phyloP scores from a whole-genome alignment of 2,113 vertebrate species.

The Epinephelus moara region DNA sequence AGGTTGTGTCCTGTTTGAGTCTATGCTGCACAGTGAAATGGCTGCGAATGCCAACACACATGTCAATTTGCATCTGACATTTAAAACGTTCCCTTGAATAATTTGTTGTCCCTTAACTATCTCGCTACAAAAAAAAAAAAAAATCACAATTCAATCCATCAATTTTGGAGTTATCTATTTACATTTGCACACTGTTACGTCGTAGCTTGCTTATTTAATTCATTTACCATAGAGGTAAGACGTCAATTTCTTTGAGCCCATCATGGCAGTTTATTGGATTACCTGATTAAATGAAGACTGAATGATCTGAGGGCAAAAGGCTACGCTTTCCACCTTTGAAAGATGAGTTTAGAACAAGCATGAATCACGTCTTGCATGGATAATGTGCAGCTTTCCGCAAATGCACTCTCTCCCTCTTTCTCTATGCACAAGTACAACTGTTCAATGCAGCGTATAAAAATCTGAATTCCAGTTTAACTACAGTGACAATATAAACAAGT shows the following conservation, averaged over 20 bases:
- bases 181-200: constrained; percentile 34
- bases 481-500: background rate
- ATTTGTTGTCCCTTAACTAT: constrained; percentile 38
- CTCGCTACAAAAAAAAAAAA: constrained; percentile 2
- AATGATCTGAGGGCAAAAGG: constrained; percentile 53
- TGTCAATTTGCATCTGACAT: constrained; percentile 60
- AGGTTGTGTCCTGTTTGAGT: constrained; percentile 13
- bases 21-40: constrained; percentile 11
- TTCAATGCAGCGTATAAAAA: background rate
- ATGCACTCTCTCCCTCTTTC: background rate
- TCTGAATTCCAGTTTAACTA: background rate
- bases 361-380: constrained; percentile 48
- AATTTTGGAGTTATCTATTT: constrained; percentile 53
- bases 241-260: constrained; percentile 58
- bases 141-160: constrained; percentile 52
- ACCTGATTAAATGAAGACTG: constrained; percentile 74
- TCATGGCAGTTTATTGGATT: constrained; percentile 75
- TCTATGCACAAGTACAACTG: background rate
- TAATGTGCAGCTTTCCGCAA: constrained; percentile 24
- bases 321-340: constrained; percentile 61
- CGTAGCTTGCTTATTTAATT: constrained; percentile 42
- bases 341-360: constrained; percentile 47
- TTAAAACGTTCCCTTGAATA: constrained; percentile 57
- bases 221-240: constrained; percentile 57
- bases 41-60: constrained; percentile 29